A percentile compares a stretch with the other conserved stretches of the same genome.
Conservation (phyloP, 2,797 vertebrate genomes). For the Rhynchonycteris naso region DNA sequence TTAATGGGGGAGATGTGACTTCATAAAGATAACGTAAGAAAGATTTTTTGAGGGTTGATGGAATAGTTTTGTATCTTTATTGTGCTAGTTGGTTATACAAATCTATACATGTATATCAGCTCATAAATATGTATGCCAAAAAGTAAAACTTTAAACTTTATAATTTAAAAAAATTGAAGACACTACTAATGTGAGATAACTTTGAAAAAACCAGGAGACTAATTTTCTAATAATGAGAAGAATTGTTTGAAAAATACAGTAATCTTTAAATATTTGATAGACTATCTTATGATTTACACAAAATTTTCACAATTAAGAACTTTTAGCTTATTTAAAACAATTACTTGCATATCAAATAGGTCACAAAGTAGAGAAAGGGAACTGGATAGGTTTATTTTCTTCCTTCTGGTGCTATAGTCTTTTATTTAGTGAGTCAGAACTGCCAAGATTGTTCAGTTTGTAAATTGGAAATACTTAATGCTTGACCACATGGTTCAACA, state of each 20-base stretch:
- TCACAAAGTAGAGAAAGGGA: background rate
- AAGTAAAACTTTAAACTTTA: background rate
- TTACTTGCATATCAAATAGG: background rate
- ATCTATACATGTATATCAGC: background rate
- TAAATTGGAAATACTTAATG: conserved; percentile 68
- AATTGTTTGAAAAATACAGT: background rate
- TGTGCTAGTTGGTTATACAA: background rate
- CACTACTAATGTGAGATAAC: background rate
- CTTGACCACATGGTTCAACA: conserved; percentile 59
- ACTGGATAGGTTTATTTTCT: background rate
- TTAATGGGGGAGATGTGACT: background rate
- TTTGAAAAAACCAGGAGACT: background rate
- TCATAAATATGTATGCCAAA: background rate
- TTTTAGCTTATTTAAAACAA: background rate
- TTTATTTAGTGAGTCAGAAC: conserved; percentile 49
- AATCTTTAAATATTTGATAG: background rate
- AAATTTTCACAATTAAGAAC: background rate
- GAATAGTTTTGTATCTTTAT: background rate
- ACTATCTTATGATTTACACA: background rate
- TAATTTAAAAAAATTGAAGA: background rate
- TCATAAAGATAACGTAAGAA: background rate
- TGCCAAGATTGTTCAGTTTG: conserved; percentile 62
- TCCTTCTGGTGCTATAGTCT: background rate
- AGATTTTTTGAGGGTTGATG: background rate
- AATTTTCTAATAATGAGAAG: background rate